Conservation (phyloP, 2,113 vertebrate species). For the Phyllostomus discolor region DNA sequence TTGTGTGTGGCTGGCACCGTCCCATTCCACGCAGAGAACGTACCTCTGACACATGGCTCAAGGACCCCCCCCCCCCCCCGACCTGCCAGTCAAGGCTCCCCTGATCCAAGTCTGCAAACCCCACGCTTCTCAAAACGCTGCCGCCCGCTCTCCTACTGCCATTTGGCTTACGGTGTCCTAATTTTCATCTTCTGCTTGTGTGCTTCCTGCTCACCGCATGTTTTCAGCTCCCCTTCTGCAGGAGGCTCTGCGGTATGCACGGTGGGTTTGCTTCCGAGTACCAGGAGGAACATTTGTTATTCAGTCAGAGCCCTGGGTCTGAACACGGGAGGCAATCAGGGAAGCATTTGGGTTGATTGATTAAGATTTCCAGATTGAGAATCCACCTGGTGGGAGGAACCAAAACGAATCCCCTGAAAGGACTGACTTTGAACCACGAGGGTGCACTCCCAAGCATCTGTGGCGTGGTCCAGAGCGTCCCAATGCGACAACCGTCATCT, state of each 20-base stretch:
- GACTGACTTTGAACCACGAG: neutral
- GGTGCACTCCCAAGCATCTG: neutral
- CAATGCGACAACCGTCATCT: neutral
- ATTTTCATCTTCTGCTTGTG: neutral
- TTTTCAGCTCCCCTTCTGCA: neutral
- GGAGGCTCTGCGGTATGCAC: neutral
- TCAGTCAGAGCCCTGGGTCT: neutral
- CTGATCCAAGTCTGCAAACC: neutral
- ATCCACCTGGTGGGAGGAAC: neutral
- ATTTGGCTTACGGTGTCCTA: neutral
- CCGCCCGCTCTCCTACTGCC: no score
- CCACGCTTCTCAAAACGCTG: neutral
- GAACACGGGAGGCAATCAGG: constrained; percentile 15
- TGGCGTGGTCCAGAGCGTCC: neutral
- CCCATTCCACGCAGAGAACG: neutral
- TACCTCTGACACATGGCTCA: neutral
- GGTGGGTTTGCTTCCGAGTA: neutral
- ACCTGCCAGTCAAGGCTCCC: neutral
- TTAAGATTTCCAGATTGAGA: constrained; percentile 31
- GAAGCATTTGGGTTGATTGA: constrained; percentile 50
- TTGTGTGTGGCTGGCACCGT: neutral
- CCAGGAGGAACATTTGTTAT: neutral
- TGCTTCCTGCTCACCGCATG: neutral
- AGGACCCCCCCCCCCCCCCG: neutral
- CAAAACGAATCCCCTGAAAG: neutral